phyloP scores from a whole-genome alignment of 2,888 invertebrate genomes.

The Pristionchus maxplancki region DNA sequence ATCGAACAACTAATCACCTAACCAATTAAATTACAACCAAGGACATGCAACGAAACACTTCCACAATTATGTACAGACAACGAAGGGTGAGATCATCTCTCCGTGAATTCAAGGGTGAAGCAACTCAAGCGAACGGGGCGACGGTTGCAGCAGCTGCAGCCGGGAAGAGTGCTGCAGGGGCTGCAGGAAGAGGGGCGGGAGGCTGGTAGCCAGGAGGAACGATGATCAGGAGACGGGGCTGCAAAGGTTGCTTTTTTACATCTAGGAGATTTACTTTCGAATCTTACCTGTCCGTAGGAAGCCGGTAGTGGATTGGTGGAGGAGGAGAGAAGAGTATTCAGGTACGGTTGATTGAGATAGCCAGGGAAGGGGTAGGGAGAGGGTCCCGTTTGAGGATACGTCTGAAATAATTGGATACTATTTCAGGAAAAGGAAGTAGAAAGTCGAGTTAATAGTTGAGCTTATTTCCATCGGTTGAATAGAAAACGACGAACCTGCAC shows the following conservation, averaged over 20 bases:
- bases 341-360: constrained; percentile 13
- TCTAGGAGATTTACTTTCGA: neutral
- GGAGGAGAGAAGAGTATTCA: constrained; percentile 30
- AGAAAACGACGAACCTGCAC: constrained; percentile 10
- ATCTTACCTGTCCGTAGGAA: constrained; percentile 42
- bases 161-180: neutral
- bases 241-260: neutral
- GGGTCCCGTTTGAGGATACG: constrained; percentile 38
- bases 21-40: constrained; percentile 3
- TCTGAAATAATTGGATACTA: neutral
- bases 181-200: neutral
- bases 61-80: constrained; percentile 46
- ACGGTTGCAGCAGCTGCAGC: constrained; percentile 11
- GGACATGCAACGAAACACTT: neutral
- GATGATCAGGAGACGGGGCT: constrained; percentile 46
- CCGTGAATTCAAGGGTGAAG: neutral
- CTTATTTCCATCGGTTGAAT: neutral
- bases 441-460: neutral
- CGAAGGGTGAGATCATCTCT: constrained; percentile 17
- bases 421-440: neutral
- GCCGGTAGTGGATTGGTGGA: constrained; percentile 3
- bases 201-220: constrained; percentile 45
- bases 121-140: neutral
- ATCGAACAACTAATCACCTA: neutral
- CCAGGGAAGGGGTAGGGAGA: constrained; percentile 42